These are phyloP conservation scores for Eledone cirrhosa DNA, from an alignment of 2,888 invertebrate species.

Conservation along the genomic window DNA sequence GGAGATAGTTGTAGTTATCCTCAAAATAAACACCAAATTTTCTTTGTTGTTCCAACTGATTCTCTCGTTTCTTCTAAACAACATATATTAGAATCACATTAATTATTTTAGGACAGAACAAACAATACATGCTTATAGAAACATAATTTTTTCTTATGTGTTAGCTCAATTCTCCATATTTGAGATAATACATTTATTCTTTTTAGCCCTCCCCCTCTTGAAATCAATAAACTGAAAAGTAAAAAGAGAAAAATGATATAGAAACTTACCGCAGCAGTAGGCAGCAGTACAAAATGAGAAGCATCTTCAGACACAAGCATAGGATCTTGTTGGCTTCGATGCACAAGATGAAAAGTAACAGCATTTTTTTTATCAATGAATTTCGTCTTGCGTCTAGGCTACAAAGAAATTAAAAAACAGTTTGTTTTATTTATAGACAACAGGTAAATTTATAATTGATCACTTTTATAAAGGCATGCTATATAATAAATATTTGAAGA, in stretches of 20 bases:
- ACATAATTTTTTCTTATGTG: too few species aligned
- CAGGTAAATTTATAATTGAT: too few species aligned
- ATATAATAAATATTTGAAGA: too few species aligned
- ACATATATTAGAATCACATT: background rate
- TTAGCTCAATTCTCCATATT: background rate
- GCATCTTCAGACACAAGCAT: constrained; percentile 87
- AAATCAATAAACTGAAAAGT: background rate
- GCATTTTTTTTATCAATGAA: constrained; percentile 93
- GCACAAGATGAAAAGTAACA: constrained; percentile 90
- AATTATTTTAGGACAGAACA: background rate
- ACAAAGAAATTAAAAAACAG: constrained; percentile 28
- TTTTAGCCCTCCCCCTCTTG: too few species aligned
- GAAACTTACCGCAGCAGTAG: constrained; percentile 39
- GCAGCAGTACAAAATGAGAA: constrained; percentile 81
- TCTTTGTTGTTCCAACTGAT: constrained; percentile 70
- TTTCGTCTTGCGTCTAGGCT: constrained; percentile 74
- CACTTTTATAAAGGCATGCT: too few species aligned
- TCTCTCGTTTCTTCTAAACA: constrained; percentile 27
- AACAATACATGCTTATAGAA: background rate
- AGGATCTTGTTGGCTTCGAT: constrained; percentile 94
- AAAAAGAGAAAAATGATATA: background rate
- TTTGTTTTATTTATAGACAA: too few species aligned
- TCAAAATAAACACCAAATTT: constrained; percentile 93
- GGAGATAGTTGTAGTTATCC: constrained; percentile 94
- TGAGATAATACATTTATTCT: background rate